Evolutionary conservation across 2,888 invertebrate genomes (phyloP).

Genomic region (Amphipyra berbera): DNA sequence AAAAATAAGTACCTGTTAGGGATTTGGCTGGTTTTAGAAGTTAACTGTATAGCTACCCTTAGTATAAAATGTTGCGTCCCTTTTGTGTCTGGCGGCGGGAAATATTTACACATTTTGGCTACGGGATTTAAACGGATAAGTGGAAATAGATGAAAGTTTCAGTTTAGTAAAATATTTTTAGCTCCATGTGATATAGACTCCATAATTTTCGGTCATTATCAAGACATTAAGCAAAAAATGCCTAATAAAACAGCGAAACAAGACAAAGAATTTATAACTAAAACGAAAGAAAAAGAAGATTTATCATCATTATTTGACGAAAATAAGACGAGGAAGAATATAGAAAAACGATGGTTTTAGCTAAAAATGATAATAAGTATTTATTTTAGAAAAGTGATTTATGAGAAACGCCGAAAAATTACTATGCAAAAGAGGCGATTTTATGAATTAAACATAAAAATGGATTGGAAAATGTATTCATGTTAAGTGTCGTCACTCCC

Average conservation of each 20-base stretch:
- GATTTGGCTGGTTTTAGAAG: slow-evolving; percentile 31
- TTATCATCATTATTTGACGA: slow-evolving; percentile 6
- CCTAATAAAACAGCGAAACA: background rate
- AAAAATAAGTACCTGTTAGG: slow-evolving; percentile 49
- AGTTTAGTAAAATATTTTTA: background rate
- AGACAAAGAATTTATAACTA: background rate
- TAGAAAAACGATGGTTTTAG: background rate
- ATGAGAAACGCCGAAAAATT: slow-evolving; percentile 38
- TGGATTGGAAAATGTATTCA: slow-evolving; percentile 68
- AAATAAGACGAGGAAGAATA: slow-evolving; percentile 1
- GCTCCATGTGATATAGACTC: background rate
- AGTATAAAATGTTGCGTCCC: slow-evolving; percentile 24
- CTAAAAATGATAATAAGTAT: slow-evolving; percentile 8
- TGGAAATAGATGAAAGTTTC: slow-evolving; percentile 22
- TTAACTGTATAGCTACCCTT: slow-evolving; percentile 18
- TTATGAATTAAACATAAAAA: slow-evolving; percentile 71
- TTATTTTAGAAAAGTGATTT: slow-evolving; percentile 31
- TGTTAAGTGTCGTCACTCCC: slow-evolving; percentile 57
- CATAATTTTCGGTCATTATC: background rate
- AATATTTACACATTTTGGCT: slow-evolving; percentile 38
- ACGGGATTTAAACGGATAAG: slow-evolving; percentile 5
- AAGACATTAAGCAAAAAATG: background rate
- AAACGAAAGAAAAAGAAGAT: slow-evolving; percentile 5
- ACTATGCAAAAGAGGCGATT: slow-evolving; percentile 37
- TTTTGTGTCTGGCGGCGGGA: slow-evolving; percentile 22